phyloP scores from a whole-genome alignment of 2,113 vertebrate species.

The Malurus melanocephalus region DNA sequence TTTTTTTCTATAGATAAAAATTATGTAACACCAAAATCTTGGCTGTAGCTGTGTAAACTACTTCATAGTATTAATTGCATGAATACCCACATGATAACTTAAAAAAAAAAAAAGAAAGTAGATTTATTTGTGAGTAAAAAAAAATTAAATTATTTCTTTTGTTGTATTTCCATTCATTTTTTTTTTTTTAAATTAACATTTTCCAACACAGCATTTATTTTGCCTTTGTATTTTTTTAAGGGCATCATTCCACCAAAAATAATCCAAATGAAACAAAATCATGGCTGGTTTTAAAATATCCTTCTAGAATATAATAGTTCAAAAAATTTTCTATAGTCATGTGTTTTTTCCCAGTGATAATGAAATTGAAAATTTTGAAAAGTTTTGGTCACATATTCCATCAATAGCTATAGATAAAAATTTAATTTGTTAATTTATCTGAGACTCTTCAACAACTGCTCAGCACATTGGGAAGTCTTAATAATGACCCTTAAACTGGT shows the following conservation, averaged over 20 bases:
- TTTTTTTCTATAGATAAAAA: background rate
- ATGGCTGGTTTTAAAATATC: background rate
- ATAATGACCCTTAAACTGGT: background rate
- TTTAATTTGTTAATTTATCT: background rate
- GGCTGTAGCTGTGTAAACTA: background rate
- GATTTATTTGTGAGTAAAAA: background rate
- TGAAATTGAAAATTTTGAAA: background rate
- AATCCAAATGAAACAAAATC: background rate
- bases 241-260: background rate
- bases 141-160: background rate
- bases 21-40: background rate
- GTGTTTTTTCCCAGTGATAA: background rate
- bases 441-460: background rate
- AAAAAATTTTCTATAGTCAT: accelerated
- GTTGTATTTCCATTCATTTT: background rate
- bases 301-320: background rate
- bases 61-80: background rate
- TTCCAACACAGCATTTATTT: background rate
- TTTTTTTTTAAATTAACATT: background rate
- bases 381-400: background rate
- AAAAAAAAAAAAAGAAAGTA: no score
- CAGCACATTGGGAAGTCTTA: background rate
- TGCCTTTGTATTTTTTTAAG: background rate
- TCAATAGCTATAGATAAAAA: background rate
- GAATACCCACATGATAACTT: background rate